These are phyloP conservation scores for Drosophila silvestris DNA, from an alignment of 2,888 invertebrate genomes.

Conservation along the genomic window DNA sequence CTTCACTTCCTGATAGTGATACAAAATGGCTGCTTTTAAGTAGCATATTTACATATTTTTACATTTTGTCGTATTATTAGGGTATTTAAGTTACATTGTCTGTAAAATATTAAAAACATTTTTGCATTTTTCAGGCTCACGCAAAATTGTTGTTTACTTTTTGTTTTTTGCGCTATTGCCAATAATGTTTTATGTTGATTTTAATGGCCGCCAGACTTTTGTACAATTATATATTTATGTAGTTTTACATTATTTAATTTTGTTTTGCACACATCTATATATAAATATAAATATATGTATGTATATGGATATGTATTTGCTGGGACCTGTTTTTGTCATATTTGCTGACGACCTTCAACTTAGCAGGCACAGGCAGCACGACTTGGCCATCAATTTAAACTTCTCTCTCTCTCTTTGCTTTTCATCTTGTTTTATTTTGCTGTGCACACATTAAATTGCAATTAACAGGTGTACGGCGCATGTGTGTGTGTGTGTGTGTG, in stretches of 20 bases:
- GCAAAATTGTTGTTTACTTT: conserved; percentile 8
- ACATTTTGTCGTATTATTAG: conserved; percentile 1
- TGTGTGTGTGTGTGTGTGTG: conserved; percentile 5
- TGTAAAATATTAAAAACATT: neutral
- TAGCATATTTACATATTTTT: neutral
- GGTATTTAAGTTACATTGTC: conserved; percentile 13
- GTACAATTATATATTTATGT: conserved; percentile 41
- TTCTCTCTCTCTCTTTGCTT: conserved; percentile 2
- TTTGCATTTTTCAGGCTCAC: conserved; percentile 2
- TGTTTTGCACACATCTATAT: conserved; percentile 7
- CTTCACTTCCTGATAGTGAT: neutral
- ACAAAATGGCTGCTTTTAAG: neutral
- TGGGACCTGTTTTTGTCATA: conserved; percentile 16
- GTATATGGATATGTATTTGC: conserved; percentile 1
- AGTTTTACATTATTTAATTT: conserved; percentile 42
- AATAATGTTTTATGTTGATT: conserved; percentile 51
- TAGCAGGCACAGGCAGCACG: conserved; percentile 44
- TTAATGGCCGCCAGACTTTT: conserved; percentile 45
- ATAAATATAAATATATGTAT: neutral
- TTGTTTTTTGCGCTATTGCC: conserved; percentile 18
- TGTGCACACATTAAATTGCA: conserved; percentile 51
- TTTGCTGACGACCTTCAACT: conserved; percentile 58
- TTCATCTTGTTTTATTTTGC: conserved; percentile 15
- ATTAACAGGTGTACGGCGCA: conserved; percentile 40
- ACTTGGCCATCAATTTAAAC: conserved; percentile 58